Evolutionary conservation across 2,888 invertebrate genomes (phyloP).

Genomic region (Callyntrura guangdongensis): DNA sequence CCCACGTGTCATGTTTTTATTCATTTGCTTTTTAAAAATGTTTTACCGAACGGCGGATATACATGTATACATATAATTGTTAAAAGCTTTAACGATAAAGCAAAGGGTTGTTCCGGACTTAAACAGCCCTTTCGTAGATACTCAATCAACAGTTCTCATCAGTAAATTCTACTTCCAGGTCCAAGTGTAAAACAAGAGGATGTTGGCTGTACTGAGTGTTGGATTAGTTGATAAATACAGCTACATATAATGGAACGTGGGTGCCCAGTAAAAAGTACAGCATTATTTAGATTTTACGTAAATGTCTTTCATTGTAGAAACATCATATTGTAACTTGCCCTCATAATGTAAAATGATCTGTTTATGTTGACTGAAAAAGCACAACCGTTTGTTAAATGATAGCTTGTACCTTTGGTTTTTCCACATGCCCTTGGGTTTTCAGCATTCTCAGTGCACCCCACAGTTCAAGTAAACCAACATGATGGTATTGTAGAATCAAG

Average conservation of each 20-base stretch:
- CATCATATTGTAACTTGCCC: background rate
- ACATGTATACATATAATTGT: background rate
- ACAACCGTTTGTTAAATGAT: background rate
- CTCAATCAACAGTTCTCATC: background rate
- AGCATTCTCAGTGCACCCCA: background rate
- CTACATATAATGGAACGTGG: constrained; percentile 38
- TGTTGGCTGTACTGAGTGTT: no score
- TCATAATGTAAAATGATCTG: constrained; percentile 36
- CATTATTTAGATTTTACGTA: constrained; percentile 14
- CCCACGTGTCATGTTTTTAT: background rate
- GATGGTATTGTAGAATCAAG: no score
- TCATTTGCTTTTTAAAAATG: background rate
- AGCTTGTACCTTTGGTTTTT: background rate
- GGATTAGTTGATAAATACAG: background rate
- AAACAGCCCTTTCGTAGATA: background rate
- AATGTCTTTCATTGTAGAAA: background rate
- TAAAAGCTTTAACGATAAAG: no score
- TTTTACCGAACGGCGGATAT: background rate
- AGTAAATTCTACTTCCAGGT: background rate
- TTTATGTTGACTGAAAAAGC: constrained; percentile 43
- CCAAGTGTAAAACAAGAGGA: background rate
- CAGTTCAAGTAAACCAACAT: no score
- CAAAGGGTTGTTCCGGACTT: background rate
- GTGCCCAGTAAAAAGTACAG: constrained; percentile 1
- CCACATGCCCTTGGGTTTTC: background rate